Evolutionary conservation across 2,888 invertebrate species (phyloP).

Genomic region (Melanotus villosus): DNA sequence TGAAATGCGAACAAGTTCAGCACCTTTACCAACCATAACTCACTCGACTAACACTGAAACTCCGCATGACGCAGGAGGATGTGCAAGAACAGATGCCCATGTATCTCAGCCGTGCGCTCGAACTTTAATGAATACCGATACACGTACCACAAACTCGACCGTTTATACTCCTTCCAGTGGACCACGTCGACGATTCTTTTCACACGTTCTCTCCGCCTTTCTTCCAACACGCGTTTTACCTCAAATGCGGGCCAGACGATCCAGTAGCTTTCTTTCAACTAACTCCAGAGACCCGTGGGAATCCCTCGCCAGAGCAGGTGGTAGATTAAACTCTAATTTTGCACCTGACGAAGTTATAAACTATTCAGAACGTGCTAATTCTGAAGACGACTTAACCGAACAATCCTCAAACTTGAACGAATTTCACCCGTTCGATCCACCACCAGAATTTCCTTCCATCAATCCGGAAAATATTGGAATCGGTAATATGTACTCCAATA

Average conservation of each 20-base stretch:
- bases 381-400: conserved; percentile 58
- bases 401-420: conserved; percentile 32
- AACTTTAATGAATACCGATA: conserved; percentile 43
- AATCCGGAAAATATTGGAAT: conserved; percentile 62
- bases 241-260: conserved; percentile 46
- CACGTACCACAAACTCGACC: conserved; percentile 54
- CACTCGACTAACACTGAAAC: background rate
- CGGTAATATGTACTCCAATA: conserved; percentile 64
- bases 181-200: conserved; percentile 58
- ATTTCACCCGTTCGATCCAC: conserved; percentile 59
- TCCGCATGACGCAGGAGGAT: background rate
- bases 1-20: background rate
- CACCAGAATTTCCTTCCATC: conserved; percentile 56
- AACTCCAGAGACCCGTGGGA: conserved; percentile 33
- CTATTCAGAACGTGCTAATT: conserved; percentile 63
- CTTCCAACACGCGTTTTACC: conserved; percentile 61
- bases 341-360: conserved; percentile 63
- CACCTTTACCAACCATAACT: background rate
- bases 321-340: conserved; percentile 7
- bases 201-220: conserved; percentile 62
- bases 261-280: conserved; percentile 26
- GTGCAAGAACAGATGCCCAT: conserved; percentile 13
- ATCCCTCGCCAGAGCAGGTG: conserved; percentile 10
- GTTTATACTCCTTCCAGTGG: conserved; percentile 54
- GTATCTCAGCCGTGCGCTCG: conserved; percentile 36